Evolutionary conservation across 1,140 invertebrate species (phyloP), one percentile per base, ranked within the genome.

Genomic region (Dendrolimus punctatus): DNA sequence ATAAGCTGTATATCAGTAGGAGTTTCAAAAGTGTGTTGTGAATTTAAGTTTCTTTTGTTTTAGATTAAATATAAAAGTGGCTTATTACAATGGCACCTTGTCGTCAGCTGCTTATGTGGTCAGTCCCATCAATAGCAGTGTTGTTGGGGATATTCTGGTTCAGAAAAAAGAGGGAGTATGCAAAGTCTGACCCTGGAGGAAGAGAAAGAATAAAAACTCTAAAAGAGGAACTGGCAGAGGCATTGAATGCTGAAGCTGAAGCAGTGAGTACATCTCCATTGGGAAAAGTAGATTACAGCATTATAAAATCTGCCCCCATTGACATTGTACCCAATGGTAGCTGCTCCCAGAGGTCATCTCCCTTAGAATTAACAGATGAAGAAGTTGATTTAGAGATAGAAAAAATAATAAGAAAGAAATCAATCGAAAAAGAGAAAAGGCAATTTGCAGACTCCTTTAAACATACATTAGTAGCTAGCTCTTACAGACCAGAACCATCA

Each of bases 101-200:
- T 82, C 89, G 89, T 73, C 89, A 90, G 69, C 71, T 91, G 63
- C 80, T 91, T 76, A 88, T 89, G 76, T 90, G 88, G 88, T 89
- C 88, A 58, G 84, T 90, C 46, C 89, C 90, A 68, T 88, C 90
- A 57, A 85, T 91, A 77, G 89, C 89, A 59, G 85, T 90, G 59
- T 78, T 91, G 59, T 81, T 91, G 67, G 89, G 89, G 63, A 90
- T 90, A 73, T 90, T 90, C 68, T 91, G 90, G 90, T 91, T 89
- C 88, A 89, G 87, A 85, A 89, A 88, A 84, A 90, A 89, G 81
- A 88, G 88, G 77, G 83, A 83, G 62, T 85, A 79, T 71, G 80
- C 83, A 64, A 87, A 86, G 77, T 85, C 83, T 87, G 87, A 88
- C 85, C 85, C 87, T 55, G 85, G 87, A 60, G 85, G 85, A 83